A percentile compares a stretch with the other conserved stretches of the same genome.
phyloP scores from a whole-genome alignment of 2,113 vertebrate genomes.

The Eublepharis macularius region DNA sequence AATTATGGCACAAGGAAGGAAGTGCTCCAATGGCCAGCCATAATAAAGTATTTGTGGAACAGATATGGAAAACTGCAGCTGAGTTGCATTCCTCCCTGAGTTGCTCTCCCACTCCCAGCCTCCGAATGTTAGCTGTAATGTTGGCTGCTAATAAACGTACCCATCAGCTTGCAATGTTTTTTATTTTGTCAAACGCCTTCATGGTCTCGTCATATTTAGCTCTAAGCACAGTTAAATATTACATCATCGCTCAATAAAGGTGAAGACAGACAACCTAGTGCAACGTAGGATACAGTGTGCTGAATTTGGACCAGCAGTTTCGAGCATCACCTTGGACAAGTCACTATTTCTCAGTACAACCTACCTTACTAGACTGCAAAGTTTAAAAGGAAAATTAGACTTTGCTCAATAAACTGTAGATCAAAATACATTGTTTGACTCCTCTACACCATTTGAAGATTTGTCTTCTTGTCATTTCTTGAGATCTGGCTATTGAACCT shows the following conservation, averaged over 20 bases:
- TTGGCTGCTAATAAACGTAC: conserved; percentile 12
- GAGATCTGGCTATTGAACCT: no score
- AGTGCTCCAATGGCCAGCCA: conserved; percentile 67
- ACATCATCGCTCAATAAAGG: background rate
- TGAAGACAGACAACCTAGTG: background rate
- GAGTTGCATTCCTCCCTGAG: background rate
- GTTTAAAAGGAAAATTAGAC: background rate
- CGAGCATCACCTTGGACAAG: background rate
- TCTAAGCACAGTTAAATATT: background rate
- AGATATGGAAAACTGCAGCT: conserved; percentile 58
- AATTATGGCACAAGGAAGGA: conserved; percentile 69
- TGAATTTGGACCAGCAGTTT: background rate
- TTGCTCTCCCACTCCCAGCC: no score
- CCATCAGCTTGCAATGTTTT: background rate
- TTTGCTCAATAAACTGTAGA: background rate
- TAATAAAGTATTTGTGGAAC: conserved; percentile 65
- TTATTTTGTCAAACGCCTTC: background rate
- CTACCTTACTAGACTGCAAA: background rate
- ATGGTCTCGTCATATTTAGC: background rate
- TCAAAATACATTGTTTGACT: no score
- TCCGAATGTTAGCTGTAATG: no score
- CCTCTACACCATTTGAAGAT: no score
- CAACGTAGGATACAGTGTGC: background rate
- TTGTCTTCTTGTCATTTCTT: no score
- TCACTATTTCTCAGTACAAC: background rate